Evolutionary conservation across 2,888 invertebrate genomes (phyloP).

Genomic region (Aleiodes testaceus): DNA sequence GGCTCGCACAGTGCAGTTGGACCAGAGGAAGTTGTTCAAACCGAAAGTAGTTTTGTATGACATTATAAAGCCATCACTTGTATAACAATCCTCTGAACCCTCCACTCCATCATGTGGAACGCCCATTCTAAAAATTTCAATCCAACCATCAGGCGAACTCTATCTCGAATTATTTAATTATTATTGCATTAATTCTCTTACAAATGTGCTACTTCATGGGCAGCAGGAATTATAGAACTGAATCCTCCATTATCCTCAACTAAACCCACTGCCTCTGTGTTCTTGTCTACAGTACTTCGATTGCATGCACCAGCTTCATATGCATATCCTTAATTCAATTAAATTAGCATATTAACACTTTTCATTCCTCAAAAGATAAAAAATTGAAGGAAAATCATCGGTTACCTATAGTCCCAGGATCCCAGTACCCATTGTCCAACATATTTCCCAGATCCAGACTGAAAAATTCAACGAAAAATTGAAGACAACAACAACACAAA

Average conservation of each 20-base stretch:
- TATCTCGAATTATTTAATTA: slow-evolving; percentile 11
- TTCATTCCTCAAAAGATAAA: background rate
- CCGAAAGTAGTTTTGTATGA: slow-evolving; percentile 49
- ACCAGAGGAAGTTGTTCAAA: slow-evolving; percentile 62
- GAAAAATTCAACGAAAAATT: slow-evolving; percentile 11
- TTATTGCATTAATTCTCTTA: slow-evolving; percentile 48
- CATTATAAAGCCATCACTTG: slow-evolving; percentile 61
- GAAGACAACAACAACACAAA: background rate
- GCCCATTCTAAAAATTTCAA: slow-evolving; percentile 57
- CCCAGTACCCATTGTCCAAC: slow-evolving; percentile 48
- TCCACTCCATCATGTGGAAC: slow-evolving; percentile 59
- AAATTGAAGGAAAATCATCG: background rate
- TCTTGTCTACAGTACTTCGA: slow-evolving; percentile 50
- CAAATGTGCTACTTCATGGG: slow-evolving; percentile 68
- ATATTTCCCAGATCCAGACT: slow-evolving; percentile 61
- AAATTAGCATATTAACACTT: background rate
- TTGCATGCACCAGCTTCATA: slow-evolving; percentile 63
- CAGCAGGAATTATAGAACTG: slow-evolving; percentile 61
- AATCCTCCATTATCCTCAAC: slow-evolving; percentile 68
- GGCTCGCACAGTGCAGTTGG: slow-evolving; percentile 55
- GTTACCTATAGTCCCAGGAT: slow-evolving; percentile 59
- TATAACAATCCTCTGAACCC: slow-evolving; percentile 48
- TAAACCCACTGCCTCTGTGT: slow-evolving; percentile 62
- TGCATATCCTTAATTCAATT: slow-evolving; percentile 57
- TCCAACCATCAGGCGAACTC: too few species aligned